Percentiles rank a stretch among this genome's conserved stretches.
Evolutionary conservation across 2,888 invertebrate genomes (phyloP).

Genomic region (Diabrotica balteata): DNA sequence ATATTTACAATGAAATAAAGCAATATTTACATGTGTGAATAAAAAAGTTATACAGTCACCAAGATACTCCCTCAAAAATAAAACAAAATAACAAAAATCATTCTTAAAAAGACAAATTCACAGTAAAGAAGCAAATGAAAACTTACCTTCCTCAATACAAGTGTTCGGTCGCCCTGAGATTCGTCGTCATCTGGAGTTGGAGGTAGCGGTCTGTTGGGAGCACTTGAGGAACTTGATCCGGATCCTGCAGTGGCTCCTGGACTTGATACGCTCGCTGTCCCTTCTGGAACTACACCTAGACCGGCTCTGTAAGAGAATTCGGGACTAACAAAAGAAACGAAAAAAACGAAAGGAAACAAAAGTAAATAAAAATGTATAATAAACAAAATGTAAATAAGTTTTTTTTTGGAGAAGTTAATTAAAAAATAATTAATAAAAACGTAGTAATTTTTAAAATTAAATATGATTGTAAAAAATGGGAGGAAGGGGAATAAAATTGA

Average conservation of each 20-base stretch:
- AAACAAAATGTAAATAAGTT: slow-evolving; percentile 34
- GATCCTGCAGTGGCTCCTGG: slow-evolving; percentile 56
- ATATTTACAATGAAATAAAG: neutral
- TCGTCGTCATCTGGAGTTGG: slow-evolving; percentile 93
- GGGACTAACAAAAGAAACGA: slow-evolving; percentile 67
- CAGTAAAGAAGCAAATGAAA: slow-evolving; percentile 21
- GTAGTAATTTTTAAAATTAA: neutral
- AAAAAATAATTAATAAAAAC: slow-evolving; percentile 13
- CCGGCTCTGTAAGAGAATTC: slow-evolving; percentile 84
- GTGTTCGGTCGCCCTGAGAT: slow-evolving; percentile 80
- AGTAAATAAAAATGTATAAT: too few relatives aligned
- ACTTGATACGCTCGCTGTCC: slow-evolving; percentile 61
- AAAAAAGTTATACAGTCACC: slow-evolving; percentile 1
- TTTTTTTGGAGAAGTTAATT: neutral
- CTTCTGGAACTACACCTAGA: slow-evolving; percentile 69
- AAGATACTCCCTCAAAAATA: slow-evolving; percentile 25
- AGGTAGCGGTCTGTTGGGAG: slow-evolving; percentile 91
- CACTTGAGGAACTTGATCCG: slow-evolving; percentile 71
- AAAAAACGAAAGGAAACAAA: slow-evolving; percentile 35
- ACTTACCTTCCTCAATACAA: slow-evolving; percentile 92
- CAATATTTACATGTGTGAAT: neutral
- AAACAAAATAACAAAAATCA: slow-evolving; percentile 48
- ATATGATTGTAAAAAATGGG: neutral
- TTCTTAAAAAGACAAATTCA: slow-evolving; percentile 18
- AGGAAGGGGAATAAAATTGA: neutral